A percentile compares a stretch with the other conserved stretches of the same genome.
Evolutionary conservation across 2,888 invertebrate species (phyloP).

Genomic region (Hermaeophaga mercurialis): DNA sequence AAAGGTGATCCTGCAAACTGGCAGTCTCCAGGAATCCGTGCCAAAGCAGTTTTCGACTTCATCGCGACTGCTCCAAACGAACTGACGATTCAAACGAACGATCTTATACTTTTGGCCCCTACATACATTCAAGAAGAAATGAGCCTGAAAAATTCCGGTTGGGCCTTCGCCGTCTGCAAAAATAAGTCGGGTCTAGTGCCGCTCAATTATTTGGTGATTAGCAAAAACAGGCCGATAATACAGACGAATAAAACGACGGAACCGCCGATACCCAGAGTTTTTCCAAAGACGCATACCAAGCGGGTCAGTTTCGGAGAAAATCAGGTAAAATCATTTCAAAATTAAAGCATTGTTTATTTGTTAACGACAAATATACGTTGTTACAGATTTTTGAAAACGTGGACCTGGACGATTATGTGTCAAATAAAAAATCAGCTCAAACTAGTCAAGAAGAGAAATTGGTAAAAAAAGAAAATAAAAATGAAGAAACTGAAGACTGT

Average conservation of each 20-base stretch:
- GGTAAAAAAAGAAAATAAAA: conserved; percentile 1
- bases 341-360: no score
- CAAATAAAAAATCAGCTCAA: conserved; percentile 11
- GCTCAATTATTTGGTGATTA: conserved; percentile 62
- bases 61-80: conserved; percentile 74
- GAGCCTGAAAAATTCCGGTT: conserved; percentile 68
- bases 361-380: no score
- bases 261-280: conserved; percentile 35
- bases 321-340: conserved; percentile 38
- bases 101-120: conserved; percentile 82
- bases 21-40: conserved; percentile 68
- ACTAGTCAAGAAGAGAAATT: conserved; percentile 21
- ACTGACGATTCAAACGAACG: conserved; percentile 76
- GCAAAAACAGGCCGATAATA: conserved; percentile 40
- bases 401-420: conserved; percentile 45
- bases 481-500: conserved; percentile 14
- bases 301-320: conserved; percentile 57
- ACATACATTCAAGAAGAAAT: conserved; percentile 75
- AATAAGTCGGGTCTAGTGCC: conserved; percentile 68
- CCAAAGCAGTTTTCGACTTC: conserved; percentile 77
- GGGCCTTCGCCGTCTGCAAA: conserved; percentile 69
- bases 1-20: conserved; percentile 69
- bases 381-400: conserved; percentile 50
- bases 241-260: conserved; percentile 19
- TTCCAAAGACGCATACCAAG: conserved; percentile 48